Evolutionary conservation across 2,113 vertebrate species (phyloP), one percentile per base, ranked within the genome.

Genomic region (Steatornis caripensis): DNA sequence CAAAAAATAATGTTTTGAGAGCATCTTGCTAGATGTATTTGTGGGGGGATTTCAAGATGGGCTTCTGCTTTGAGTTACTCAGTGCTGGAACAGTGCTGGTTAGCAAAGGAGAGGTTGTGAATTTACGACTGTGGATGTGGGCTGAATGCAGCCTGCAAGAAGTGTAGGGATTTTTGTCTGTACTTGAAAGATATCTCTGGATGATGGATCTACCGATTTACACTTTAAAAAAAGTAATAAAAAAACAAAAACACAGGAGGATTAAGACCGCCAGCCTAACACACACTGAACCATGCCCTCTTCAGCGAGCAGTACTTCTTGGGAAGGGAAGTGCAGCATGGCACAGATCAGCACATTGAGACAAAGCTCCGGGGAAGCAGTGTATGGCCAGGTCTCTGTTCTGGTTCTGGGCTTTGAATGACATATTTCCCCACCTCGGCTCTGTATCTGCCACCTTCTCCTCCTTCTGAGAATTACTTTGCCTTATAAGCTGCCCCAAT

Each of bases 261-360:
- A 19, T 37, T 58, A 39, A 26, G 45, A 65, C 18, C 0, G 0
- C 53, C 29, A 60, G n/a, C 37, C 19, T 45, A 26, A 12, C 0
- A 0, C 0, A 0, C 0, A 0, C 30, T 37, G 70, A n/a, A 7
- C 15, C 43, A 14, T 64, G 64, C 36, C 43, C 29, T 41, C 18
- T 51, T 10, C 1, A 2, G 30, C 2, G 5, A 58, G 83, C 1
- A 0, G 36, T 7, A 0, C 5, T 21, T 5, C 13, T 46, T 9
- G 55, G 55, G 70, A 43, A 84, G 80, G 34, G 58, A 57, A 14
- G 70, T 5, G 77, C 74, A 37, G 62, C 1, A 0, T 3, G 8
- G 46, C 61, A 24, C n/a, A 29, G 71, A 9, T 29, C 10, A 66
- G 45, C 49, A 15, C 4, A 0, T 2, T 21, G 82, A 30, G 53